A percentile compares a stretch with the other conserved stretches of the same genome.
phyloP scores from a whole-genome alignment of 2,888 invertebrate genomes.

The Thecocarcelia acutangulata region DNA sequence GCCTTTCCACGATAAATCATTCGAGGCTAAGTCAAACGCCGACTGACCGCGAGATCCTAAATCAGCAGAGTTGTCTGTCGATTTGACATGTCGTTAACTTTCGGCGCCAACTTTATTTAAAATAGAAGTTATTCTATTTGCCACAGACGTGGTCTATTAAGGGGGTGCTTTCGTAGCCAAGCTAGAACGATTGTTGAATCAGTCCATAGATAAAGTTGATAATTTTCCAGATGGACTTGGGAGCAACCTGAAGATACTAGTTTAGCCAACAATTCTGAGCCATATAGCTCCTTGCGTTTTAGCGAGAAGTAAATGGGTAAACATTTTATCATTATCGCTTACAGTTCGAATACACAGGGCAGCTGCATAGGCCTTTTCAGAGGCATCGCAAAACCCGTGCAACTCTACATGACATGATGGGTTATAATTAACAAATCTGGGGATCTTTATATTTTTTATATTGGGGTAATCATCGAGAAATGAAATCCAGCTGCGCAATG shows the following conservation, averaged over 20 bases:
- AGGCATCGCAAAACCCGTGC: slow-evolving; percentile 1
- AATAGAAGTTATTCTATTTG: background rate
- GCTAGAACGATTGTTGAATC: slow-evolving; percentile 12
- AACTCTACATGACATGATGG: background rate
- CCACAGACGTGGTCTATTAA: background rate
- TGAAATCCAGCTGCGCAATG: background rate
- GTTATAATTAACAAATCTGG: slow-evolving; percentile 7
- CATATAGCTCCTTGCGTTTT: slow-evolving; percentile 13
- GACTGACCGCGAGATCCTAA: background rate
- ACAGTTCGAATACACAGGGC: background rate
- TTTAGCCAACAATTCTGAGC: background rate
- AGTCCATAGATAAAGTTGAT: slow-evolving; percentile 7
- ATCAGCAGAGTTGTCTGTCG: background rate
- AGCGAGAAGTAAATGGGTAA: background rate
- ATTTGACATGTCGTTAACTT: background rate
- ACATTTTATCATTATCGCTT: background rate
- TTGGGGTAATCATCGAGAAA: slow-evolving; percentile 7
- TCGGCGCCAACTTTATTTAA: background rate
- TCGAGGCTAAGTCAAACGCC: background rate
- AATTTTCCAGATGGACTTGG: background rate
- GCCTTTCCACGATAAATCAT: background rate
- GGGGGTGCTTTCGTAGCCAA: slow-evolving; percentile 2
- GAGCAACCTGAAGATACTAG: background rate
- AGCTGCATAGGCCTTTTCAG: slow-evolving; percentile 1
- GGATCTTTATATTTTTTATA: slow-evolving; percentile 6